phyloP scores from a whole-genome alignment of 92 coral and sea anemone species.

The Micromussa lordhowensis region DNA sequence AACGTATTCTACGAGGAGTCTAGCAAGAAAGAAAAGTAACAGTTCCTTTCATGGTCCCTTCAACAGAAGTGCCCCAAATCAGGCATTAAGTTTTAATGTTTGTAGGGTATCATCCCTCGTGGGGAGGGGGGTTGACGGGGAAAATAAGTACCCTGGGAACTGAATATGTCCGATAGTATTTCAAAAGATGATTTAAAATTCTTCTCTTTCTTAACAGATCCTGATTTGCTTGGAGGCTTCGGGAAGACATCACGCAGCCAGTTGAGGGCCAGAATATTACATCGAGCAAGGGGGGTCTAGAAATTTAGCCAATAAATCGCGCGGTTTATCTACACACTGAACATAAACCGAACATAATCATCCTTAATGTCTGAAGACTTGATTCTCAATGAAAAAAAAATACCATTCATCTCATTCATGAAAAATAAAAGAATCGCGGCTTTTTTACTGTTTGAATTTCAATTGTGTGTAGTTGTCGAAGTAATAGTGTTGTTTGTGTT shows the following conservation, averaged over 20 bases:
- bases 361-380: background rate
- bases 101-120: no score
- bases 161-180: no score
- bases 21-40: background rate
- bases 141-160: no score
- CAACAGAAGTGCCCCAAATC: background rate
- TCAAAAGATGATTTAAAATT: background rate
- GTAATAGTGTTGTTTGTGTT: no score
- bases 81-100: no score
- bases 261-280: background rate
- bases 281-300: background rate
- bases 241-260: slow-evolving; percentile 1
- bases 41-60: background rate
- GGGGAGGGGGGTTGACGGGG: no score
- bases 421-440: background rate
- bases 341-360: background rate
- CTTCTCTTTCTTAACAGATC: background rate
- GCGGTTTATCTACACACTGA: background rate
- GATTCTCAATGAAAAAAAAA: background rate
- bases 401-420: background rate
- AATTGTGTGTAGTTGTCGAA: no score
- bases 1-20: background rate
- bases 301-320: background rate
- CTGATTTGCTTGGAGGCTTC: slow-evolving; percentile 9
- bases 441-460: background rate